Percentiles rank a stretch among this genome's conserved stretches.
These are phyloP conservation scores for Silurus lanzhouensis DNA, from an alignment of 2,797 vertebrate species.

Conservation along the genomic window DNA sequence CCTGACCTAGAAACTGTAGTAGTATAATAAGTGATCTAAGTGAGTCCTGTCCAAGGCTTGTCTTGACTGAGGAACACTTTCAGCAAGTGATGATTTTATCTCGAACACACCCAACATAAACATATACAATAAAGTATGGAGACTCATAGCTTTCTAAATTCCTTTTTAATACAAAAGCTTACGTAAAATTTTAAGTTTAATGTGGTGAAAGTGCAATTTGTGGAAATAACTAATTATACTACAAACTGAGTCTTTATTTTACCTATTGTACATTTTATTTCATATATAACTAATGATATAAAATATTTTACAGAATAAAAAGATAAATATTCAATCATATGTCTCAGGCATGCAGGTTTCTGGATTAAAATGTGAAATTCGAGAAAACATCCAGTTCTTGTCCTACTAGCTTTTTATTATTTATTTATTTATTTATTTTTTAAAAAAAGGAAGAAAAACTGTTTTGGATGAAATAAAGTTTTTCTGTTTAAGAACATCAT, in stretches of 20 bases:
- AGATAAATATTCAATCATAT: not conserved
- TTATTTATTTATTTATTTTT: no score
- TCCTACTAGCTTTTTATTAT: not conserved
- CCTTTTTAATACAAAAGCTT: not conserved
- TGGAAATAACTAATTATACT: not conserved
- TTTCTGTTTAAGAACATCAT: not conserved
- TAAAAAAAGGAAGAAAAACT: not conserved
- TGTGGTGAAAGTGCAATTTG: not conserved
- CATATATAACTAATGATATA: not conserved
- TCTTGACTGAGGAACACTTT: conserved; percentile 20
- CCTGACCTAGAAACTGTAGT: conserved; percentile 45
- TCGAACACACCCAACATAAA: not conserved
- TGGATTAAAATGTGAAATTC: not conserved
- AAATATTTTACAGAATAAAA: not conserved
- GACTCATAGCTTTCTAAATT: not conserved
- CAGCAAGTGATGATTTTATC: conserved; percentile 14
- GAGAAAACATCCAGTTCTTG: not conserved
- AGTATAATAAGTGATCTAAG: conserved; percentile 48
- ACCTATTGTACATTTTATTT: not conserved
- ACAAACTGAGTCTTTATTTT: not conserved
- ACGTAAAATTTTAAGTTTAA: not conserved
- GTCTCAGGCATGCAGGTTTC: not conserved
- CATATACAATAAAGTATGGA: not conserved
- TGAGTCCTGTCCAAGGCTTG: conserved; percentile 34
- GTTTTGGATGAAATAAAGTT: not conserved